phyloP scores from a whole-genome alignment of 92 coral and sea anemone genomes.

The Pocillopora meandrina region DNA sequence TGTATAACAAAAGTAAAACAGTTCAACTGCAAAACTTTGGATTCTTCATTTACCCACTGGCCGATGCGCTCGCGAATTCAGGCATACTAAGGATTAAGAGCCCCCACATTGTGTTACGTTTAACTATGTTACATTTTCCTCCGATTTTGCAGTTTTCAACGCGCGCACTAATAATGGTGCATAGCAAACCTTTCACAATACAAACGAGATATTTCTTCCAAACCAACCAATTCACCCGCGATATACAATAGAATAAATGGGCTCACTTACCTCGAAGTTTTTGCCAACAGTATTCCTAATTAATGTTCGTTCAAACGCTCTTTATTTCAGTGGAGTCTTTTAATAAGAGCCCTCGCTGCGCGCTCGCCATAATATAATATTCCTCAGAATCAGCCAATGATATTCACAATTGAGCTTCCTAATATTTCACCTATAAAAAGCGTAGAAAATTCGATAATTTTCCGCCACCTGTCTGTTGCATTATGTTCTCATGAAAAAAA shows the following conservation, averaged over 20 bases:
- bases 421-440: background rate
- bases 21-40: no score
- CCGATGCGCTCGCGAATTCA: no score
- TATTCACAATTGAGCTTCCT: background rate
- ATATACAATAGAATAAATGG: background rate
- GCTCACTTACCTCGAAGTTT: background rate
- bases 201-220: background rate
- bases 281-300: background rate
- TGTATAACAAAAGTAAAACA: no score
- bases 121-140: no score
- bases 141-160: background rate
- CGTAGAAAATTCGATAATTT: background rate
- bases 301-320: background rate
- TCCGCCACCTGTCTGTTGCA: background rate
- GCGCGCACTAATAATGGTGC: background rate
- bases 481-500: background rate
- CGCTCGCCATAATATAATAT: background rate
- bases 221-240: background rate
- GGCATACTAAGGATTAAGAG: no score
- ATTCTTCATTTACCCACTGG: no score
- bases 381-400: background rate
- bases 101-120: no score
- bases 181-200: background rate
- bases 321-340: background rate
- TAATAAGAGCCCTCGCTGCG: background rate